Evolutionary conservation across 2,888 invertebrate genomes (phyloP), one percentile per base, ranked within the genome.

Genomic region (Cremastinae sp.): DNA sequence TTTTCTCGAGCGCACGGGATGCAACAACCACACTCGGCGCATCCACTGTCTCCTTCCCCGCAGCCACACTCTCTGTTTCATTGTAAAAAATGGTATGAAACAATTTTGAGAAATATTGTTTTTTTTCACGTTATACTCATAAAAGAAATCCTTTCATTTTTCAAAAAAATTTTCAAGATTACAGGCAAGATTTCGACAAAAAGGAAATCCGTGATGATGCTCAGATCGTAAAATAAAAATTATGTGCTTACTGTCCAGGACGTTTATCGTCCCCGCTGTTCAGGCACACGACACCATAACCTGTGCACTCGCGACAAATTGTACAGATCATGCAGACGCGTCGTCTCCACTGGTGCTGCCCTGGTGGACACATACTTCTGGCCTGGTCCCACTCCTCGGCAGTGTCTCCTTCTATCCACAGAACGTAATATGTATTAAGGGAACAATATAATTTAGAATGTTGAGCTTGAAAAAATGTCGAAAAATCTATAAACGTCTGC

Each of bases 11-110:
- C 97, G 88, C 99, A 99, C 1, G 94, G 93, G 47, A 96, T 92
- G 88, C 99, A 99, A 38, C 96, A 94, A 1, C 98, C 98, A 90
- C 99, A 99, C 78, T 95, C 94, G 0, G 95, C 93, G 87, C 98
- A 98, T 0, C 98, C 98, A 65, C 97, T 95, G 88, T 98, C 98
- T 0, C 98, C 98, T 87, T 96, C 95, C 1, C 98, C 98, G 91
- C 98, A 98, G 0, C 97, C 97, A 90, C 98, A 98, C 84, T 95
- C 95, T 85, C 97, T 97, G 86, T 69, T 80, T 68, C 12, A 36
- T n/a, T 10, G 1, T 1, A 28, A 18, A 8, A 9, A 49, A 16
- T 9, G 20, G n/a, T n/a, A n/a, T n/a, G 20, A 20, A 2, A 22
- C 1, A 51, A 10, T 10, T 14, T n/a, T 3, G n/a, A 51, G 20